phyloP scores from a whole-genome alignment of 1,140 invertebrate genomes.

The Aricia agestis region DNA sequence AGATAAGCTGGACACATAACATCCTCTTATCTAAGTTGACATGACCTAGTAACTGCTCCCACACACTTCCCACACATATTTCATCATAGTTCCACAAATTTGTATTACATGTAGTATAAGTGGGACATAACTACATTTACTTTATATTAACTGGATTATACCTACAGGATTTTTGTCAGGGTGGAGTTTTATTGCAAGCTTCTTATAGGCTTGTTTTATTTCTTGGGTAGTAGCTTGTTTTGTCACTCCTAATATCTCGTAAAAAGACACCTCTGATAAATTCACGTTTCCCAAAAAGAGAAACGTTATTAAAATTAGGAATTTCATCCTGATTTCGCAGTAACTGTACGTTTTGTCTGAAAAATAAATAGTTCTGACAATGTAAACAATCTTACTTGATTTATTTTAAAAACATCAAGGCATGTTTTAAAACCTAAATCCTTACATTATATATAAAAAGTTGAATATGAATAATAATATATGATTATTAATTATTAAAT shows the following conservation, averaged over 20 bases:
- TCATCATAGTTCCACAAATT: slow-evolving; percentile 1
- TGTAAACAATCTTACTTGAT: too few species aligned
- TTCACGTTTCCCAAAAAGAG: slow-evolving; percentile 40
- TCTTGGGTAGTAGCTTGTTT: slow-evolving; percentile 84
- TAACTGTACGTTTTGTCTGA: too few species aligned
- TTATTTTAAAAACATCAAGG: too few species aligned
- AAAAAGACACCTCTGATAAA: slow-evolving; percentile 64
- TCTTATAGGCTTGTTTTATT: slow-evolving; percentile 90
- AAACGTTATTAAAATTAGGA: slow-evolving; percentile 33
- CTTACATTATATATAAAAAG: too few species aligned
- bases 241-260: slow-evolving; percentile 83
- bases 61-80: slow-evolving; percentile 23
- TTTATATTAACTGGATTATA: slow-evolving; percentile 17
- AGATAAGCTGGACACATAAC: not conserved
- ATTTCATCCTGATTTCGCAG: slow-evolving; percentile 39
- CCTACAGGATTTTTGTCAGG: slow-evolving; percentile 90
- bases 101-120: not conserved
- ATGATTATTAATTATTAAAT: too few species aligned
- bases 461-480: too few species aligned
- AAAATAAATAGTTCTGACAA: too few species aligned
- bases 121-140: not conserved
- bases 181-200: slow-evolving; percentile 86
- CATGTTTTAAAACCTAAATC: too few species aligned
- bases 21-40: not conserved
- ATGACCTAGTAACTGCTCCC: slow-evolving; percentile 18